phyloP scores from a whole-genome alignment of 2,113 vertebrate genomes.

The Microtus richardsoni region DNA sequence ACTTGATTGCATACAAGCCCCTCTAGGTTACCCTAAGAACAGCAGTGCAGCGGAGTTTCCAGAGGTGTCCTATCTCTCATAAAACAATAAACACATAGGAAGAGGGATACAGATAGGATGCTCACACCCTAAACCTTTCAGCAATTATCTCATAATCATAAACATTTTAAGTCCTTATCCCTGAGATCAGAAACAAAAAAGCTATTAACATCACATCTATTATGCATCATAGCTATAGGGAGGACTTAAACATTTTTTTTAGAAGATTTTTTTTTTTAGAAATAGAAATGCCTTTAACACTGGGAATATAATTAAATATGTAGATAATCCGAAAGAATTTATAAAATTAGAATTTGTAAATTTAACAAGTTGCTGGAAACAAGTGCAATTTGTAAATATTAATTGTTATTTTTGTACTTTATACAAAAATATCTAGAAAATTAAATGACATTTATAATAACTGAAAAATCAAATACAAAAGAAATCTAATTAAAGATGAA shows the following conservation, averaged over 20 bases:
- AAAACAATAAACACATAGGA: background rate
- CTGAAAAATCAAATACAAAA: slow-evolving; percentile 2
- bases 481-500: slow-evolving; percentile 41
- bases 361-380: background rate
- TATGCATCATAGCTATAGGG: background rate
- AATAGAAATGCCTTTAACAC: slow-evolving; percentile 29
- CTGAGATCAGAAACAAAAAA: background rate
- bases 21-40: slow-evolving; percentile 17
- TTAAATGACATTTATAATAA: slow-evolving; percentile 2
- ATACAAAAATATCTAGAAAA: slow-evolving; percentile 29
- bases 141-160: background rate
- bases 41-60: background rate
- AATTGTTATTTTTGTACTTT: background rate
- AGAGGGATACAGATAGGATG: background rate
- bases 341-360: slow-evolving; percentile 38
- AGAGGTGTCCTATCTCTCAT: background rate
- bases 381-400: background rate
- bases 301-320: background rate
- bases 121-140: background rate
- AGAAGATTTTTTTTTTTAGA: slow-evolving; percentile 1
- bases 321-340: slow-evolving; percentile 4
- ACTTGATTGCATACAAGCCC: background rate
- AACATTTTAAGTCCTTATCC: background rate
- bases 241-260: slow-evolving; percentile 16
- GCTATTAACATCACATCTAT: slow-evolving; percentile 12